A percentile compares a stretch with the other conserved stretches of the same genome.
These are phyloP conservation scores for Mycetomoellerius zeteki DNA, from an alignment of 1,140 invertebrate genomes.

Conservation along the genomic window DNA sequence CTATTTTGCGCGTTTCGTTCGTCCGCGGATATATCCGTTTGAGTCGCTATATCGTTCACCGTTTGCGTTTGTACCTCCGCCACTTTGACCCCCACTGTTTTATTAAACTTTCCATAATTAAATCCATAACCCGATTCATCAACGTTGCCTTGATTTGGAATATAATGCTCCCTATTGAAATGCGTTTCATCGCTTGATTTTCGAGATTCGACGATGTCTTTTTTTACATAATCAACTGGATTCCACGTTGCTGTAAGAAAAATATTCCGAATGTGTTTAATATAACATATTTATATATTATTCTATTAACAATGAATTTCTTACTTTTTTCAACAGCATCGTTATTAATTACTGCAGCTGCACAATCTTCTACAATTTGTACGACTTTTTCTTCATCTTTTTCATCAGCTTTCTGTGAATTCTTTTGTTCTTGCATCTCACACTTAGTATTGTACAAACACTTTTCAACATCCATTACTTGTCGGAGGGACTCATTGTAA, in stretches of 20 bases:
- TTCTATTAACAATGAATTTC: not conserved
- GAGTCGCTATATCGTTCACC: slow-evolving; percentile 85
- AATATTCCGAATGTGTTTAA: not conserved
- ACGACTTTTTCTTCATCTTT: slow-evolving; percentile 64
- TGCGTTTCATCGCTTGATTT: slow-evolving; percentile 41
- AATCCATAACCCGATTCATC: slow-evolving; percentile 11
- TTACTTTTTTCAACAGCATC: slow-evolving; percentile 69
- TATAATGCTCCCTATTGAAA: slow-evolving; percentile 41
- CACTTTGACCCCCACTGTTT: slow-evolving; percentile 73
- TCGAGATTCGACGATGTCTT: slow-evolving; percentile 9
- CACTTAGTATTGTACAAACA: slow-evolving; percentile 80
- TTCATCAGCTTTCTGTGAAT: slow-evolving; percentile 74
- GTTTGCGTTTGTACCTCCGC: slow-evolving; percentile 86
- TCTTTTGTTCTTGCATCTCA: slow-evolving; percentile 75
- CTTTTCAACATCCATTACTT: slow-evolving; percentile 83
- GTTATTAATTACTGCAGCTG: slow-evolving; percentile 67
- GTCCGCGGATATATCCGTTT: slow-evolving; percentile 80
- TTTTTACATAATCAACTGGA: slow-evolving; percentile 18
- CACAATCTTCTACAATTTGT: slow-evolving; percentile 33
- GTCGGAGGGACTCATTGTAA: slow-evolving; percentile 83
- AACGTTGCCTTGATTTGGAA: not conserved
- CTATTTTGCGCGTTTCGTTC: slow-evolving; percentile 71
- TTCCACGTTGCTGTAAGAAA: slow-evolving; percentile 25
- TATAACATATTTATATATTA: not conserved
- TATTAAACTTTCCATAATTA: slow-evolving; percentile 54